Evolutionary conservation across 2,888 invertebrate genomes (phyloP).

Genomic region (Dasypogon diadema): DNA sequence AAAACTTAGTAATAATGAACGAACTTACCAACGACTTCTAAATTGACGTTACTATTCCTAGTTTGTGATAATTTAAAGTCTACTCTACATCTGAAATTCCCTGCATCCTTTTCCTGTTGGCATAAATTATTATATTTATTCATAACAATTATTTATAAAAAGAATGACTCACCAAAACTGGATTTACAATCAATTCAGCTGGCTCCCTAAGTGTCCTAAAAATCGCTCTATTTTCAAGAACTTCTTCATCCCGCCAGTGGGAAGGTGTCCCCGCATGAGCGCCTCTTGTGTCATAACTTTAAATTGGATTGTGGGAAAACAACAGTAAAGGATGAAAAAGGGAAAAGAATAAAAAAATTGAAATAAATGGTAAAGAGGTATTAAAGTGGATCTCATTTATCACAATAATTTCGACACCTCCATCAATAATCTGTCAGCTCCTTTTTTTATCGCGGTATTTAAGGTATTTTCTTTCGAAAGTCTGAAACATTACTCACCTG

Average conservation of each 20-base stretch:
- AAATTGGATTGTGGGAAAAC: conserved; percentile 49
- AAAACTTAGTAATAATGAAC: neutral
- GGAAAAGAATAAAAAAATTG: neutral
- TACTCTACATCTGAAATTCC: conserved; percentile 81
- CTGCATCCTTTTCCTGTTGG: conserved; percentile 75
- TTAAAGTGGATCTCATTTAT: conserved; percentile 10
- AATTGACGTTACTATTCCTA: conserved; percentile 80
- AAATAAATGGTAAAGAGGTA: neutral
- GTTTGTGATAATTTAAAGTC: conserved; percentile 84
- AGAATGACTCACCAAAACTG: conserved; percentile 69
- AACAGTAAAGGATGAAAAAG: neutral
- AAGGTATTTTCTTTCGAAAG: too few species aligned
- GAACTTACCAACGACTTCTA: conserved; percentile 82
- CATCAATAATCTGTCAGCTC: neutral
- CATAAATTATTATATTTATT: conserved; percentile 12
- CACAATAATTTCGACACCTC: neutral
- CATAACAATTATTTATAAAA: conserved; percentile 7
- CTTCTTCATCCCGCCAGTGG: conserved; percentile 75
- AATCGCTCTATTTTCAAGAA: conserved; percentile 73
- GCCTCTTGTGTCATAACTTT: conserved; percentile 74
- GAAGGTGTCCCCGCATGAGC: conserved; percentile 72
- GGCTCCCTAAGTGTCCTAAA: conserved; percentile 73
- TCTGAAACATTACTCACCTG: conserved; percentile 79
- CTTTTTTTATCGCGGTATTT: neutral
- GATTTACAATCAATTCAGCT: conserved; percentile 73